Conservation (phyloP, 1,140 invertebrate genomes). For the Pogonomyrmex barbatus region DNA sequence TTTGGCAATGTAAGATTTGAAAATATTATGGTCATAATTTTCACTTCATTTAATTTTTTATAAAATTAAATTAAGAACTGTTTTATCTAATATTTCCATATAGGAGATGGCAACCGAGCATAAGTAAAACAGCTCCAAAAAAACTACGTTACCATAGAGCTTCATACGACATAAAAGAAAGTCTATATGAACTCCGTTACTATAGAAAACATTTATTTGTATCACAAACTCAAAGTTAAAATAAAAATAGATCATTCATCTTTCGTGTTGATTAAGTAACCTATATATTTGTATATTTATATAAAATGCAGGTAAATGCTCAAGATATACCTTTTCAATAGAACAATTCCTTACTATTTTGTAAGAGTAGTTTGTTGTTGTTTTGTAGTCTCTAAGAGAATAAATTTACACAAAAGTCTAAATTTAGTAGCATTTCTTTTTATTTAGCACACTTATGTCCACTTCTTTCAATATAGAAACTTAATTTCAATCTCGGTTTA, state of each 20-base stretch:
- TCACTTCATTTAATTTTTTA: neutral
- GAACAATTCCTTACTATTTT: neutral
- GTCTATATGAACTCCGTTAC: slow-evolving; percentile 93
- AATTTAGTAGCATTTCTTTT: too few species aligned
- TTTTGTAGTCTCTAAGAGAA: too few species aligned
- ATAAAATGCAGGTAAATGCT: too few species aligned
- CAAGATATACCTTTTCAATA: neutral
- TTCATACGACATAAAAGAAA: slow-evolving; percentile 94
- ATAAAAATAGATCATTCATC: neutral
- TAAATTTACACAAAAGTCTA: too few species aligned
- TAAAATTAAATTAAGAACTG: neutral
- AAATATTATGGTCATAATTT: neutral
- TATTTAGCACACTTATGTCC: too few species aligned
- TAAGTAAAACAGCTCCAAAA: slow-evolving; percentile 87
- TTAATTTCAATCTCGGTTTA: too few species aligned
- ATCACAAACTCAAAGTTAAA: neutral
- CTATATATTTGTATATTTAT: neutral
- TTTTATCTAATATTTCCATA: slow-evolving; percentile 43
- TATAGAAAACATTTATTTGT: slow-evolving; percentile 88
- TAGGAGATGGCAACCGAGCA: slow-evolving; percentile 90
- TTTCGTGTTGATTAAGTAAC: neutral
- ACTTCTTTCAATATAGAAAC: too few species aligned
- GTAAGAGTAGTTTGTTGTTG: too few species aligned
- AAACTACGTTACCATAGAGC: slow-evolving; percentile 92
- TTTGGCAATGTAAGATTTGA: slow-evolving; percentile 86